phyloP scores from a whole-genome alignment of 2,888 invertebrate genomes.

The Dinocampus coccinellae region DNA sequence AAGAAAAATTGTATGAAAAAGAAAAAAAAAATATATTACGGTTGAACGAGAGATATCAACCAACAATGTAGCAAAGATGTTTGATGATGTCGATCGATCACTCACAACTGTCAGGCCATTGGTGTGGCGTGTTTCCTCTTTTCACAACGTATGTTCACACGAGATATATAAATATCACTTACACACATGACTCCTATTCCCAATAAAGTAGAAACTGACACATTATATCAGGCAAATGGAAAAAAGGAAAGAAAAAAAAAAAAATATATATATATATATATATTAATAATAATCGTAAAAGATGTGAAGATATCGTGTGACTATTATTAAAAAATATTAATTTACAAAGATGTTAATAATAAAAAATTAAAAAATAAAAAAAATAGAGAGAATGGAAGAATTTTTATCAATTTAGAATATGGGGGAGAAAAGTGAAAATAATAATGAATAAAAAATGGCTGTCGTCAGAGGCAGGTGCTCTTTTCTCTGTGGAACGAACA shows the following conservation, averaged over 20 bases:
- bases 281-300: no score
- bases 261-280: neutral
- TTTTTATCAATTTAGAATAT: slow-evolving; percentile 27
- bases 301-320: neutral
- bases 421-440: slow-evolving; percentile 19
- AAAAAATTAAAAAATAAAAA: neutral
- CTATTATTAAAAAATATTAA: neutral
- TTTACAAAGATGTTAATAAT: neutral
- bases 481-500: neutral
- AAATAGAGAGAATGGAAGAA: neutral
- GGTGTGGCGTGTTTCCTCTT: slow-evolving; percentile 12
- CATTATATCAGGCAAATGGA: neutral
- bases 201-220: slow-evolving; percentile 13
- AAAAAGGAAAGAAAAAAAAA: neutral
- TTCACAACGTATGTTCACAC: slow-evolving; percentile 15
- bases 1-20: neutral
- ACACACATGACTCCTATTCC: neutral
- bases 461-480: slow-evolving; percentile 25
- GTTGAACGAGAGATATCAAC: slow-evolving; percentile 32
- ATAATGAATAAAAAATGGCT: slow-evolving; percentile 25
- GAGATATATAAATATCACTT: neutral
- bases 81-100: slow-evolving; percentile 47
- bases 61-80: slow-evolving; percentile 41
- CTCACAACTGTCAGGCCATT: slow-evolving; percentile 27
- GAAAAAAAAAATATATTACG: neutral